Base-by-base conservation (phyloP, 2,797 vertebrate genomes). In the Semotilus atromaculatus region DNA sequence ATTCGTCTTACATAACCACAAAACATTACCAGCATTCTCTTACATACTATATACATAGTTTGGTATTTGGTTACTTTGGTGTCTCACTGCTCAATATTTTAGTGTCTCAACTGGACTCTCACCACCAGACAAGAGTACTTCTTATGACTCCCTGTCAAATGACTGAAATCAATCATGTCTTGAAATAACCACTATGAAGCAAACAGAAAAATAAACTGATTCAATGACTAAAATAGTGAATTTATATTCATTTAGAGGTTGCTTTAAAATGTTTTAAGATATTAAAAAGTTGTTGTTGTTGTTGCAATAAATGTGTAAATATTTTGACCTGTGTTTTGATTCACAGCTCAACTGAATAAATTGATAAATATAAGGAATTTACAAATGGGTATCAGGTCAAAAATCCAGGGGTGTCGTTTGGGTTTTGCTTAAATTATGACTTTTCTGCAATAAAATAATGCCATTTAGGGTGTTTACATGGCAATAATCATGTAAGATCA, bases 41-140 rank as follows among this genome's bases (percentile, higher is more conserved):
- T 85, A 85, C 85, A 82, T 71, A 81, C 72, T 77, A 83, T 83
- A 85, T 86, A 81, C 64, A 80, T 75, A 80, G 45, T 77, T 85
- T 70, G 73, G 64, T 84, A 84, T 86, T 86, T 62, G 66, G 75
- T 88, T 88, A 55, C 86, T 77, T 82, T 87, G 83, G 84, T 76
- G 78, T 88, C 86, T 88, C 82, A 84, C 79, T 86, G 40, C 64
- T 88, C 73, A 89, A 77, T 88, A 86, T 90, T 90, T 90, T 84
- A 90, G 85, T 80, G 81, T 83, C 79, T 64, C 58, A 82, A 60
- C 82, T 88, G 87, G 81, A 87, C 84, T 86, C 80, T 87, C 79
- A 71, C 86, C 87, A 85, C 82, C 67, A 83, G 79, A 87, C 82
- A 82, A 68, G 64, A 78, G 64, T 67, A 21, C 55, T 84, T 74